Evolutionary conservation across 1,140 invertebrate species (phyloP), one percentile per base, ranked within the genome.

Genomic region (Bombus sylvicola): DNA sequence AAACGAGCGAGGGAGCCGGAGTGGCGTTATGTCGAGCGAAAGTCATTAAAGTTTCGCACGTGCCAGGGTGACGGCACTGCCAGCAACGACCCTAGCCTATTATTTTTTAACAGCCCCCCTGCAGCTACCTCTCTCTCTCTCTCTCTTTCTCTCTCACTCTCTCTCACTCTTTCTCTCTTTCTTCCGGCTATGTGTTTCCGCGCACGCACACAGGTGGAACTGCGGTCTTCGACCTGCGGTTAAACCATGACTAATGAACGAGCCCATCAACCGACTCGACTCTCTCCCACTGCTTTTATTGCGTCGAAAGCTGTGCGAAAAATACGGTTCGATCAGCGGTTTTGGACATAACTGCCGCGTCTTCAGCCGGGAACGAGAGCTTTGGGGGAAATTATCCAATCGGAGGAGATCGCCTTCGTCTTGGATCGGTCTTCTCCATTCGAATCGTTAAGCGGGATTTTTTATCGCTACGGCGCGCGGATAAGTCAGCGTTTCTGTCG

Each of bases 21-120:
- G 73, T 62, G 53, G 47, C 57, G 73, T 84, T 89, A 81, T 37
- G 75, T 57, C 74, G 72, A 72, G 64, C 75, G 78, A 92, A 88
- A 83, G 86, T 90, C 91, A 92, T 92, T 92, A 91, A 92, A 92
- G 90, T 91, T 91, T 90, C 86, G 89, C 91, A 90, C 89, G 91
- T 91, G 89, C 82, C 79, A 73, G 81, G 80, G 79, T 88, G 88
- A 72, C 86, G 68, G 77, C 47, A 78, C 81, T 79, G 71, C 57
- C 37, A 57, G 80, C 31, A 69, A 83, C 85, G 85, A 84, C 84
- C 86, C 83, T 78, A 84, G 81, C 80, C 84, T 86, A 92, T 92
- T 92, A 92, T 92, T 92, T 92, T 92, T 92, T 91, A 91, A 92
- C 85, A 80, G 83, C 64, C 86, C 73, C 81, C 73, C 85, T 71